Percentiles rank a stretch among this genome's conserved stretches.
These are phyloP conservation scores for Petrocephalus zakoni DNA, from an alignment of 2,113 vertebrate species.

Conservation along the genomic window DNA sequence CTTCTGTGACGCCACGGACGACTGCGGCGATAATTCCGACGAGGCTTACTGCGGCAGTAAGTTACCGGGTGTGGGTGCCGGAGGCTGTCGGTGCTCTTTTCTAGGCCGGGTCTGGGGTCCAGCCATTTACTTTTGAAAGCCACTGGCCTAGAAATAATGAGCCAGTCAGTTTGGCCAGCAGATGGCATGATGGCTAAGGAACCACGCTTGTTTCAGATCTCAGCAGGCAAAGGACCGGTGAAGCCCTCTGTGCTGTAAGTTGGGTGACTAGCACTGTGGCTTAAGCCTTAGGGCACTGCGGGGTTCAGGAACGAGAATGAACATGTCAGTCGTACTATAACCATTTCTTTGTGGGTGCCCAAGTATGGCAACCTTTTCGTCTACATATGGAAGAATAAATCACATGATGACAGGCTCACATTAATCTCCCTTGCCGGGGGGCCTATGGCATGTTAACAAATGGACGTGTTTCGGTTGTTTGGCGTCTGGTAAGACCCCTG, in stretches of 20 bases:
- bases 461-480: neutral
- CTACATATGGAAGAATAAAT: slow-evolving; percentile 2
- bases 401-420: slow-evolving; percentile 10
- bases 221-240: neutral
- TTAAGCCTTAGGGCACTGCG: neutral
- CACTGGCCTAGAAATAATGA: neutral
- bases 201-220: neutral
- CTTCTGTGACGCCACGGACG: slow-evolving; percentile 83
- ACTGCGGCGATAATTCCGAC: slow-evolving; percentile 93
- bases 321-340: neutral
- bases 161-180: neutral
- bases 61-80: slow-evolving; percentile 35
- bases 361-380: neutral
- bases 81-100: neutral
- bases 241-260: neutral
- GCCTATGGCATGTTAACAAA: neutral
- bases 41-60: slow-evolving; percentile 89
- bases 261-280: neutral
- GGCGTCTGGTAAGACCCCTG: neutral
- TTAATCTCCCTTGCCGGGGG: neutral
- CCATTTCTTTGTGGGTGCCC: neutral
- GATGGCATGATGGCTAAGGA: neutral
- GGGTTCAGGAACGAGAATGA: neutral
- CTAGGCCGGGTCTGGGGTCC: neutral
- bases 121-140: neutral